Evolutionary conservation across 2,797 vertebrate genomes (phyloP), one percentile per base, ranked within the genome.

Genomic region (Tachyglossus aculeatus): DNA sequence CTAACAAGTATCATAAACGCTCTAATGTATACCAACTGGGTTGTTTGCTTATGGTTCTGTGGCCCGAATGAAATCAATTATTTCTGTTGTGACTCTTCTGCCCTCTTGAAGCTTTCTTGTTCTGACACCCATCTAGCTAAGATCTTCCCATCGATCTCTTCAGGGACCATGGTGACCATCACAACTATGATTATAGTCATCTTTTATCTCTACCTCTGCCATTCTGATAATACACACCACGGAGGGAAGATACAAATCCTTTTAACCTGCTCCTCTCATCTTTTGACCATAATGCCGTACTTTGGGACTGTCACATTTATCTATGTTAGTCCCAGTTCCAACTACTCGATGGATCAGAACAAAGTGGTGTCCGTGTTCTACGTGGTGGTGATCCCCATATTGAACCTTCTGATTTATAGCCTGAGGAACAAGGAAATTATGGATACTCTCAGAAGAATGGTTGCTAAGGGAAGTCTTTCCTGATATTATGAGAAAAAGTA

Each of bases 71-170:
- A 61, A 1, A 59, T 85, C 36, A 47, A 85, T 19, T 74, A 82
- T 16, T 83, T 83, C 47, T 88, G 86, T 61, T 88, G 86, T 77
- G 84, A 86, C 43, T 78, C 80, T 32, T 58, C 78, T 12, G 81
- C 86, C 39, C 32, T 86, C 38, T 40, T 85, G 27, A 78, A 85
- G 52, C 81, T 85, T 58, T 73, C 82, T 9, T 84, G 74, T 12
- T 81, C 78, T 3, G 74, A 81, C 54, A 58, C 73, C 21, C 70
- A 59, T 8, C 3, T 55, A 18, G 6, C 62, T 55, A 51, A 75
- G 58, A 69, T 63, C 2, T 65, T 80, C 2, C 56, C 77, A 48
- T 72, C 78, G 18, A 25, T 79, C 12, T 77, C 73, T 11, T 51
- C 73, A n/a, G 76, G 73, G 3, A 74, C 73, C 19, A 74, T 84